Evolutionary conservation across 2,888 invertebrate species (phyloP).

Genomic region (Phyllotreta cruciferae): DNA sequence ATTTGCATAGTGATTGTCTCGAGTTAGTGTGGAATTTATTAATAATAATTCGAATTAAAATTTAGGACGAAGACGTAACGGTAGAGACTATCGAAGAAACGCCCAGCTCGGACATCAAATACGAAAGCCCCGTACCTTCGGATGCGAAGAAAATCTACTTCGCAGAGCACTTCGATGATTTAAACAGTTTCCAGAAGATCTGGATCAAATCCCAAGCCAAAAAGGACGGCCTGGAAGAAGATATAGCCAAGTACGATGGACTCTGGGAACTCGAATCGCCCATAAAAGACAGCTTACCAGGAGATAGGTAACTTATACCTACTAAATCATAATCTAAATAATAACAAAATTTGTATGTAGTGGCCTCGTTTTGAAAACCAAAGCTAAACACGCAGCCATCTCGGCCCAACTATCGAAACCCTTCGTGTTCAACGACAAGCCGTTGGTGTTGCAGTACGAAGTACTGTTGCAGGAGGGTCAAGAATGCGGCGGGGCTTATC

Average conservation of each 20-base stretch:
- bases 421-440: conserved; percentile 83
- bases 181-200: conserved; percentile 71
- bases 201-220: conserved; percentile 93
- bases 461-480: conserved; percentile 90
- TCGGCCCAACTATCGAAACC: conserved; percentile 77
- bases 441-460: conserved; percentile 92
- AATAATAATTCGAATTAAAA: conserved; percentile 3
- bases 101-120: conserved; percentile 62
- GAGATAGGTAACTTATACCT: conserved; percentile 66
- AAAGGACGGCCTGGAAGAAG: conserved; percentile 80
- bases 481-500: conserved; percentile 98
- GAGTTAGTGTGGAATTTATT: neutral
- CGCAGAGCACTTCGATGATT: conserved; percentile 87
- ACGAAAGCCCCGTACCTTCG: conserved; percentile 74
- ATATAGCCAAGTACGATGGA: conserved; percentile 95
- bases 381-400: conserved; percentile 97
- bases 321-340: neutral
- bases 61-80: conserved; percentile 49
- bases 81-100: conserved; percentile 52
- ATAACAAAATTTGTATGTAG: neutral
- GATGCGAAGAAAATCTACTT: conserved; percentile 72
- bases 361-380: conserved; percentile 89
- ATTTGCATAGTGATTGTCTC: too few species aligned
- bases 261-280: conserved; percentile 79
- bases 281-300: conserved; percentile 73